phyloP scores from a whole-genome alignment of 2,113 vertebrate species.

The Ifrita kowaldi region DNA sequence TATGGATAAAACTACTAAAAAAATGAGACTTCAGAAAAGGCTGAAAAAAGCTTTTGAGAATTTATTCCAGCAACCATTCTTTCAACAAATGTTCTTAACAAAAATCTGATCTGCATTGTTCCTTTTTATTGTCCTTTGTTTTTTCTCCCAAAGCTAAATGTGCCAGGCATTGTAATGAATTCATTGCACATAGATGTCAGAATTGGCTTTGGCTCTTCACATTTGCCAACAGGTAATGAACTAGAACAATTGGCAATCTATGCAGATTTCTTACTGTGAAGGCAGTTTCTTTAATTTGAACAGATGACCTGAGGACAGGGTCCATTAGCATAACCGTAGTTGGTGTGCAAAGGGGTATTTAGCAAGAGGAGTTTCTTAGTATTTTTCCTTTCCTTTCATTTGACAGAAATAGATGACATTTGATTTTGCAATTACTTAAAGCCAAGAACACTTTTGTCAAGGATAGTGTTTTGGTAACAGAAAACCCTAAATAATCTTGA shows the following conservation, averaged over 20 bases:
- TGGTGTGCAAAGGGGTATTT: not conserved
- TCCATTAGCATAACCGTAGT: not conserved
- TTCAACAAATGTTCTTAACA: not conserved
- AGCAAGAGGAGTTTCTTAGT: not conserved
- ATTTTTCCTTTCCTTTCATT: not conserved
- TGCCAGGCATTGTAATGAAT: not conserved
- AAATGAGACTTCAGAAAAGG: not conserved
- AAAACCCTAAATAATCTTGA: not conserved
- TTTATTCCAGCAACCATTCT: not conserved
- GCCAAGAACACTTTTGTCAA: not conserved
- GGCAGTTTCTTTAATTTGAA: slow-evolving; percentile 37
- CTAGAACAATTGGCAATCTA: slow-evolving; percentile 24
- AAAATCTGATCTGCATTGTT: not conserved
- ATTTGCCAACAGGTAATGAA: slow-evolving; percentile 38
- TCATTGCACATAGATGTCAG: slow-evolving; percentile 4
- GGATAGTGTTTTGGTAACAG: not conserved
- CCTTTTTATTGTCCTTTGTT: not conserved
- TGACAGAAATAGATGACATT: not conserved
- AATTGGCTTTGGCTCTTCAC: slow-evolving; percentile 4
- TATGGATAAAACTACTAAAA: not conserved
- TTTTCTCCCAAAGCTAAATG: not conserved
- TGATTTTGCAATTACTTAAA: not conserved
- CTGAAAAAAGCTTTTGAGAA: not conserved
- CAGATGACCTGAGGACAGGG: not conserved
- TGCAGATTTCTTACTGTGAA: slow-evolving; percentile 32